These are phyloP conservation scores for Calameuta idolon DNA, from an alignment of 2,888 invertebrate genomes.

Conservation along the genomic window DNA sequence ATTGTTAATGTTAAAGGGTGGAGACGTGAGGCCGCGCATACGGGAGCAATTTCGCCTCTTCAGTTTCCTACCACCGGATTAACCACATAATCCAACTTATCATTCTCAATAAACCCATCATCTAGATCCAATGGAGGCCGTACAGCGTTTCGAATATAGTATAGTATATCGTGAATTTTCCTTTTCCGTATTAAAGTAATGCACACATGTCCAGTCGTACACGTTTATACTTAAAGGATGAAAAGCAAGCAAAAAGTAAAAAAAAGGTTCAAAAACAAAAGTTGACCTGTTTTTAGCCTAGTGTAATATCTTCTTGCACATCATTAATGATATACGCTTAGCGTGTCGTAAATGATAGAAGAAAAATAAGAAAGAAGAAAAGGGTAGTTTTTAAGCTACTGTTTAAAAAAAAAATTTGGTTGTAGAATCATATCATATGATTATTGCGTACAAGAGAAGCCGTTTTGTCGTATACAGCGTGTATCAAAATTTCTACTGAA, in stretches of 20 bases:
- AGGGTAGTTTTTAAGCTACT: background rate
- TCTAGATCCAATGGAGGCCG: constrained; percentile 16
- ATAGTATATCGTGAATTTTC: background rate
- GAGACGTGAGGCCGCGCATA: constrained; percentile 93
- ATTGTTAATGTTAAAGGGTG: constrained; percentile 74
- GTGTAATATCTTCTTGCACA: background rate
- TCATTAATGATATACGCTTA: background rate
- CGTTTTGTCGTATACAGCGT: background rate
- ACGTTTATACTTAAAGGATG: background rate
- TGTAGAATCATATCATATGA: background rate
- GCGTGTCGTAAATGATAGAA: background rate
- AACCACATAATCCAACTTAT: constrained; percentile 58
- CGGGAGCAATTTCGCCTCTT: constrained; percentile 90
- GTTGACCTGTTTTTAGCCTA: background rate
- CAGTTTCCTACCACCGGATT: constrained; percentile 89
- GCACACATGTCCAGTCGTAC: background rate
- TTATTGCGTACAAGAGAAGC: background rate
- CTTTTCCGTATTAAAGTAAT: background rate
- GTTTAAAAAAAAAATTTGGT: background rate
- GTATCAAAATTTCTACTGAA: background rate
- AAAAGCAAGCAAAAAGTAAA: background rate
- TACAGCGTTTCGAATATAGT: background rate
- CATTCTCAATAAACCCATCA: constrained; percentile 24
- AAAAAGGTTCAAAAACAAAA: background rate
- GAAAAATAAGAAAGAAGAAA: background rate